phyloP scores from a whole-genome alignment of 1,140 invertebrate genomes.

The Drosophila watanabei region DNA sequence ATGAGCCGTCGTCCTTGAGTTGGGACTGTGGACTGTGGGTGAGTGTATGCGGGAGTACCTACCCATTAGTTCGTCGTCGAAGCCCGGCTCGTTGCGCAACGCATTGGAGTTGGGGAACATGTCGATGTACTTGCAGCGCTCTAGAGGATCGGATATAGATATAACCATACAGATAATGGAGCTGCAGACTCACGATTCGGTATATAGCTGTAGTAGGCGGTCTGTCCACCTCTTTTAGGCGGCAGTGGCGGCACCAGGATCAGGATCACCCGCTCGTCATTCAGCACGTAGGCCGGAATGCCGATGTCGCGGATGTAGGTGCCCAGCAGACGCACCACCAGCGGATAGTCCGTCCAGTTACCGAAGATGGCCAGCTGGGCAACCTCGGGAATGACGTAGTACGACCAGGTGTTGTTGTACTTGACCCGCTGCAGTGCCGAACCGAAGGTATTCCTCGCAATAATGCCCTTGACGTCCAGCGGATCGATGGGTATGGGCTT shows the following conservation, averaged over 20 bases:
- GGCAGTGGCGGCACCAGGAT: conserved; percentile 76
- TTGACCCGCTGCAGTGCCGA: conserved; percentile 67
- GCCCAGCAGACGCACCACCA: conserved; percentile 68
- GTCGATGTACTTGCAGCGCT: conserved; percentile 87
- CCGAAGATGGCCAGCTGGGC: conserved; percentile 73
- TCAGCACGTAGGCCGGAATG: conserved; percentile 73
- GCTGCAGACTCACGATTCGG: conserved; percentile 61
- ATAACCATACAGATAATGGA: neutral
- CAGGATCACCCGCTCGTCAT: conserved; percentile 73
- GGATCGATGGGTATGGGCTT: conserved; percentile 73
- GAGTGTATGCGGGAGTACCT: conserved; percentile 61
- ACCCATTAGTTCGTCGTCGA: conserved; percentile 88
- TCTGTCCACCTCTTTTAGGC: conserved; percentile 62
- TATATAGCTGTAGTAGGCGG: conserved; percentile 73
- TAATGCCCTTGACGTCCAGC: conserved; percentile 60
- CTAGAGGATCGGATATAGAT: conserved; percentile 79
- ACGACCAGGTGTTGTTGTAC: conserved; percentile 74
- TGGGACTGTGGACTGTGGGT: too few relatives aligned
- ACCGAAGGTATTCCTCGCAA: conserved; percentile 58
- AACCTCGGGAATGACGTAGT: conserved; percentile 80
- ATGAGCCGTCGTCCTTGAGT: conserved; percentile 25
- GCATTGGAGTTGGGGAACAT: conserved; percentile 87
- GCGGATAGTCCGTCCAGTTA: conserved; percentile 72
- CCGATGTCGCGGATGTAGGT: conserved; percentile 75
- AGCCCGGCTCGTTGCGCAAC: conserved; percentile 86